Conservation (phyloP, 1,140 invertebrate genomes). For the Yoshiicerus persimilis region DNA sequence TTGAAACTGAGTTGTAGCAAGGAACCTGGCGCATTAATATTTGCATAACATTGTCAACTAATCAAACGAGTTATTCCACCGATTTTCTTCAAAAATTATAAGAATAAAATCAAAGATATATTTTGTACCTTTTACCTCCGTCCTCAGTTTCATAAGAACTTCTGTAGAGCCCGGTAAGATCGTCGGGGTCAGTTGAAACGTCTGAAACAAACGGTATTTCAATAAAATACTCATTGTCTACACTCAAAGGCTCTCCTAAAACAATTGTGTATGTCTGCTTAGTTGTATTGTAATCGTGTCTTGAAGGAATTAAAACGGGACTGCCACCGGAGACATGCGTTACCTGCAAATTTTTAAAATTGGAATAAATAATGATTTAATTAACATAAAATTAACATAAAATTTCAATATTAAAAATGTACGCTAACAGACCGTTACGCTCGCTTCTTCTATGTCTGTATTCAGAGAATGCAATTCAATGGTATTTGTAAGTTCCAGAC, state of each 20-base stretch:
- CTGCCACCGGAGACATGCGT: background rate
- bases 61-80: too few relatives aligned
- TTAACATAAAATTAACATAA: too few relatives aligned
- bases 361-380: too few relatives aligned
- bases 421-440: background rate
- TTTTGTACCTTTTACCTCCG: background rate
- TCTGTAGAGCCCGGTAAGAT: background rate
- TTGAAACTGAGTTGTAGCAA: constrained; percentile 26
- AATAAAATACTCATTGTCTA: background rate
- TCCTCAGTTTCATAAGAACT: background rate
- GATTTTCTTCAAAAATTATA: too few relatives aligned
- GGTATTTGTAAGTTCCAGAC: background rate
- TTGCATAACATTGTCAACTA: too few relatives aligned
- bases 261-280: background rate
- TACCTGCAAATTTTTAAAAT: too few relatives aligned
- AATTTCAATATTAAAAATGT: background rate
- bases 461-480: constrained; percentile 2
- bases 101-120: background rate
- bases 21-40: background rate
- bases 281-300: background rate
- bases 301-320: background rate
- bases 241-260: background rate
- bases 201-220: constrained; percentile 10
- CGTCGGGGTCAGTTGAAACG: too few relatives aligned
- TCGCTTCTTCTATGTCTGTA: background rate